These are phyloP conservation scores for Liasis olivaceus DNA, from an alignment of 2,797 vertebrate species.

Conservation along the genomic window DNA sequence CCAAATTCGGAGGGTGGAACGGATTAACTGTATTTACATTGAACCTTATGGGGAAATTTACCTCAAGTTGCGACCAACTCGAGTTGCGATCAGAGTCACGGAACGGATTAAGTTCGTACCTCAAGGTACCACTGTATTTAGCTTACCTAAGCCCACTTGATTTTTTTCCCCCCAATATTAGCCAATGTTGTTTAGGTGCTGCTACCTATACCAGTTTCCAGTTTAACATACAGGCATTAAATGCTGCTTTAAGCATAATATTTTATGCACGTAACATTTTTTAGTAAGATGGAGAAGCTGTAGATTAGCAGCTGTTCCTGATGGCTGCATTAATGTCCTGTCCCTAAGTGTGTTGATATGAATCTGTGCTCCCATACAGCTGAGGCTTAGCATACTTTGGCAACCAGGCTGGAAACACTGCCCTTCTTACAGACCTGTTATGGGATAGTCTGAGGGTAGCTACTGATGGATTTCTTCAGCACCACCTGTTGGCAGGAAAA, in stretches of 20 bases:
- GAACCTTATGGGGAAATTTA: no score
- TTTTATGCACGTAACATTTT: not conserved
- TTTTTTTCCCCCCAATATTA: not conserved
- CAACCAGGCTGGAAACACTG: not conserved
- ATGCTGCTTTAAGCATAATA: not conserved
- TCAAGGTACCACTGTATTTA: not conserved
- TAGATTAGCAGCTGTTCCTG: not conserved
- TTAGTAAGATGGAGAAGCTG: not conserved
- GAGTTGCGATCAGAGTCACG: no score
- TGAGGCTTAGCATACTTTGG: not conserved
- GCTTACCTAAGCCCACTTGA: not conserved
- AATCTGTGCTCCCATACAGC: not conserved
- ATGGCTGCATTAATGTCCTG: not conserved
- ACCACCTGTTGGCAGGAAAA: no score
- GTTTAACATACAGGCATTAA: not conserved
- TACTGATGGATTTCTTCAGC: no score
- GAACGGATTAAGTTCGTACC: no score
- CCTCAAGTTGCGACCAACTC: no score
- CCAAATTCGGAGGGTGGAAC: no score
- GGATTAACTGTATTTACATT: no score
- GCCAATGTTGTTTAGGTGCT: not conserved
- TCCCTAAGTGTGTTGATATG: not conserved
- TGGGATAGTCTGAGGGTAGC: no score
- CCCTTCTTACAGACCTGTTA: not conserved
- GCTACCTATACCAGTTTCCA: not conserved